These are phyloP conservation scores for Danaus plexippus DNA, from an alignment of 1,140 invertebrate genomes.

Conservation along the genomic window DNA sequence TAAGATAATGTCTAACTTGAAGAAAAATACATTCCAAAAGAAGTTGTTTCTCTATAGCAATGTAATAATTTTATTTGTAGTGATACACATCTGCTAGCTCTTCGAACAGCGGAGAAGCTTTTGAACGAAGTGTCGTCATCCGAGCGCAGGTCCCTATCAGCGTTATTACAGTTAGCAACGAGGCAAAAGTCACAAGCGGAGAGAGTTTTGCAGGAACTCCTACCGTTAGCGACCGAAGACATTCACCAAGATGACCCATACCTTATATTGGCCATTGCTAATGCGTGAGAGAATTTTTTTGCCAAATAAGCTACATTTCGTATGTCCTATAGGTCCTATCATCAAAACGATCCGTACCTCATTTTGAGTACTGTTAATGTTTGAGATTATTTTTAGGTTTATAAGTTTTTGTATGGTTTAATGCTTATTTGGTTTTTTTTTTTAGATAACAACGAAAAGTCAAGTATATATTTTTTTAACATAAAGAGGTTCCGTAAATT, in stretches of 20 bases:
- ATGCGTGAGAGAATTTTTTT: conserved; percentile 71
- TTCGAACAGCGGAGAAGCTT: conserved; percentile 85
- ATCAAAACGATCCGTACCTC: no score
- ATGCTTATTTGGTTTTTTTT: no score
- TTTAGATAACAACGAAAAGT: no score
- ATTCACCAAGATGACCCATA: conserved; percentile 83
- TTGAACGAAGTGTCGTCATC: conserved; percentile 81
- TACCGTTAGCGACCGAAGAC: conserved; percentile 81
- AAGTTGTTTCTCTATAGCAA: no score
- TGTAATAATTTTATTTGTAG: conserved; percentile 32
- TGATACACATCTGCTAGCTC: conserved; percentile 83
- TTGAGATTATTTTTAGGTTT: no score
- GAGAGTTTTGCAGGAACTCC: conserved; percentile 85
- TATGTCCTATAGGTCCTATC: no score
- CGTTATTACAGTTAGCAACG: conserved; percentile 87
- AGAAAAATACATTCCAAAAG: no score
- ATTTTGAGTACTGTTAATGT: no score
- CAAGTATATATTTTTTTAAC: no score
- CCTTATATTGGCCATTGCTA: conserved; percentile 90
- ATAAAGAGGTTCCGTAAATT: no score
- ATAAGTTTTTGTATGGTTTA: no score
- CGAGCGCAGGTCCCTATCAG: conserved; percentile 81
- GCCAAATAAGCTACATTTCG: neutral
- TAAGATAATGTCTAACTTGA: no score
- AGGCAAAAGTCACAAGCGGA: conserved; percentile 91